These are phyloP conservation scores for Eumacrocentrus americanus DNA, from an alignment of 2,888 invertebrate species.

Conservation along the genomic window DNA sequence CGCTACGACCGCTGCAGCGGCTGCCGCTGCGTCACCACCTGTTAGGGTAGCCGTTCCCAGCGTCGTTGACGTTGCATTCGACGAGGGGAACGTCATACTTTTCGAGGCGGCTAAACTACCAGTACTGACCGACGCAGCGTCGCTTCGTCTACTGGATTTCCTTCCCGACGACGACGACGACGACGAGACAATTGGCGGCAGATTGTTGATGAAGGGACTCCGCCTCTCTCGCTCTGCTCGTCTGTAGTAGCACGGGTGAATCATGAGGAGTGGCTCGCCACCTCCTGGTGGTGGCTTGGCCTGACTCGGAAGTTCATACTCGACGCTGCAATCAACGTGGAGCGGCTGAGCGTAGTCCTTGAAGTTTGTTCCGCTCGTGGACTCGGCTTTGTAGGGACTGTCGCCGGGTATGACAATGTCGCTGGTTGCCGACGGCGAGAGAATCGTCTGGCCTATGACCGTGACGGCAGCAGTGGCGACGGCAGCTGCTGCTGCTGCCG, in stretches of 20 bases:
- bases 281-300: slow-evolving; percentile 83
- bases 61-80: slow-evolving; percentile 39
- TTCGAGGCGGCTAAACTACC: slow-evolving; percentile 23
- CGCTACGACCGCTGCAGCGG: slow-evolving; percentile 32
- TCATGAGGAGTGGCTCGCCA: slow-evolving; percentile 85
- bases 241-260: slow-evolving; percentile 87
- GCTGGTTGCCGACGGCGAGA: slow-evolving; percentile 31
- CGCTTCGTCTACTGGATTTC: slow-evolving; percentile 39
- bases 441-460: slow-evolving; percentile 36
- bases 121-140: slow-evolving; percentile 26
- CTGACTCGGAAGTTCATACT: slow-evolving; percentile 88
- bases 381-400: slow-evolving; percentile 39
- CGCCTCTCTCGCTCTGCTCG: slow-evolving; percentile 84
- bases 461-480: slow-evolving; percentile 33
- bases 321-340: slow-evolving; percentile 90
- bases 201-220: slow-evolving; percentile 83
- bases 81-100: slow-evolving; percentile 39
- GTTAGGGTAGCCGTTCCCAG: slow-evolving; percentile 15
- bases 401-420: slow-evolving; percentile 20
- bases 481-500: slow-evolving; percentile 33
- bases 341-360: slow-evolving; percentile 86
- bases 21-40: slow-evolving; percentile 30
- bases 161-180: slow-evolving; percentile 44
- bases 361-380: slow-evolving; percentile 48
- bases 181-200: slow-evolving; percentile 68